Evolutionary conservation across 1,140 invertebrate genomes (phyloP), one percentile per base, ranked within the genome.

Genomic region (Micrasema minimum): DNA sequence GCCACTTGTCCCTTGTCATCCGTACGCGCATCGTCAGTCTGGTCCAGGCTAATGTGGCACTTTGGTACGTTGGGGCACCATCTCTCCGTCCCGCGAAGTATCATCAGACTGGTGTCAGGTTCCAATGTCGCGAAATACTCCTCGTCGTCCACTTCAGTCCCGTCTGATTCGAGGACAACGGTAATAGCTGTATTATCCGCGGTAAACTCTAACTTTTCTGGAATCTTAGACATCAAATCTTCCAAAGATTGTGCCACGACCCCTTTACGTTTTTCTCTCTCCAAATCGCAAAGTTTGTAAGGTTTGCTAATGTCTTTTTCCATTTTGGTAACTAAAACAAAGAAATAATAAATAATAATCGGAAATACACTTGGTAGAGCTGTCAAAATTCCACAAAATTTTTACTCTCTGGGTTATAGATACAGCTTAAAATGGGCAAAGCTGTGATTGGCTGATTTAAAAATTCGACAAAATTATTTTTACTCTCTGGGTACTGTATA

Each of bases 81-180:
- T 76, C 90, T 91, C 79, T 94, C 89, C 71, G 88, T 87, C 14
- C 88, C 88, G 55, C 88, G 87, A 20, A 95, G 85, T 6, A 93
- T 86, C 90, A 95, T 94, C 72, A 95, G 83, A 77, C 88, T 90
- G 6, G 92, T 93, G 76, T 95, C 92, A 69, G 88, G 89, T 77
- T 95, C 92, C 57, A 95, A 82, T 0, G 92, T 95, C 37, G 88
- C 90, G 80, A 95, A 95, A 80, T 94, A 95, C 78, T 94, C 93
- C 79, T 95, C 92, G 77, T 94, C 93, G 75, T 95, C 93, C 37
- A 95, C 91, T 85, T 95, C 93, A 1, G 93, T 95, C 16, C 91
- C 93, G 82, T 95, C 93, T 66, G 87, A 89, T 78, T 95, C 93
- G 70, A 95, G 81, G 31, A 94, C 91, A 43, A 93, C 88, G 55